These are phyloP conservation scores for Cylas formicarius DNA, from an alignment of 1,140 invertebrate genomes.

Conservation along the genomic window DNA sequence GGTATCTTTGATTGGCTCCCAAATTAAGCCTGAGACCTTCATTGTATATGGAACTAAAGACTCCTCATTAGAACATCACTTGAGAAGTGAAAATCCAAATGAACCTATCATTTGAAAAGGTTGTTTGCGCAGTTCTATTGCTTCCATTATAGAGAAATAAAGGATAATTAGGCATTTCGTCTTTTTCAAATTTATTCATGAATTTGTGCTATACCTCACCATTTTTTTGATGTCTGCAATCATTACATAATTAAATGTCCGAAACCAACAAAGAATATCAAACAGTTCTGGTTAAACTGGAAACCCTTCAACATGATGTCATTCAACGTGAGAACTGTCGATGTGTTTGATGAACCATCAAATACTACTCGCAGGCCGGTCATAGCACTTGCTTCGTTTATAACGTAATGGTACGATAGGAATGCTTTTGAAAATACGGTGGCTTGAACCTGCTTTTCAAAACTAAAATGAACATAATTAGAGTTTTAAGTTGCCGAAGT, in stretches of 20 bases:
- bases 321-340: slow-evolving; percentile 33
- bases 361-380: slow-evolving; percentile 37
- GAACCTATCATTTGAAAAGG: neutral
- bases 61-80: neutral
- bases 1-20: neutral
- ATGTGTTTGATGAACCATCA: slow-evolving; percentile 31
- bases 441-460: no score
- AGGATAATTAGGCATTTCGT: neutral
- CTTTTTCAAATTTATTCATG: slow-evolving; percentile 1
- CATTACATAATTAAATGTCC: slow-evolving; percentile 1
- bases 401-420: slow-evolving; percentile 31
- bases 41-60: neutral
- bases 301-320: slow-evolving; percentile 26
- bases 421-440: no score
- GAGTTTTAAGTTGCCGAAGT: no score
- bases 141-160: neutral
- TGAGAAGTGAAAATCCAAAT: neutral
- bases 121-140: slow-evolving; percentile 2
- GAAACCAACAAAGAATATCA: slow-evolving; percentile 8
- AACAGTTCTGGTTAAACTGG: slow-evolving; percentile 7
- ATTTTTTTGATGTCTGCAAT: slow-evolving; percentile 10
- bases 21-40: neutral
- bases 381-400: slow-evolving; percentile 24
- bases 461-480: no score
- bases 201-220: neutral